phyloP scores from a whole-genome alignment of 2,113 vertebrate species.

The Eulemur macaco region DNA sequence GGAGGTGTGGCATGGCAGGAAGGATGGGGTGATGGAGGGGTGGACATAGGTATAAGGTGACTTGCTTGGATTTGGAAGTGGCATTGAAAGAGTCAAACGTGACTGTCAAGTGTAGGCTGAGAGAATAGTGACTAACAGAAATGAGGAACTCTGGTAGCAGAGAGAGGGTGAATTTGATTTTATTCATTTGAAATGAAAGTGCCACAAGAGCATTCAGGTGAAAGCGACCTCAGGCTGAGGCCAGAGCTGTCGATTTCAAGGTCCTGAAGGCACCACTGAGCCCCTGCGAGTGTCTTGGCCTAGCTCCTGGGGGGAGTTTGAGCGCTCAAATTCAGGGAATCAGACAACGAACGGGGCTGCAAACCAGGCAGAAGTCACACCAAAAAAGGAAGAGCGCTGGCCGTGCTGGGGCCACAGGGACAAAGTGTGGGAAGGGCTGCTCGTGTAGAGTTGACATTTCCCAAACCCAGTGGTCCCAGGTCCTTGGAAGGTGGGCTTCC shows the following conservation, averaged over 20 bases:
- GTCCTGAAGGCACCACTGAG: not conserved
- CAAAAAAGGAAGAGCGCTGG: not conserved
- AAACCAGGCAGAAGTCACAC: not conserved
- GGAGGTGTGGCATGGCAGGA: not conserved
- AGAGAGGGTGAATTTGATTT: not conserved
- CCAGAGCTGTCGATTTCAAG: not conserved
- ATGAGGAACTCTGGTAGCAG: not conserved
- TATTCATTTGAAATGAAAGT: not conserved
- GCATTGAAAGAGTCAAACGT: not conserved
- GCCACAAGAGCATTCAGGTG: not conserved
- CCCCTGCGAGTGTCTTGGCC: not conserved
- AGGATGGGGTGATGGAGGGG: too few relatives aligned
- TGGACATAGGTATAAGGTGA: not conserved
- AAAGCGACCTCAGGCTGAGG: not conserved
- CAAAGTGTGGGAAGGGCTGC: not conserved
- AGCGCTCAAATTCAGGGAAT: not conserved
- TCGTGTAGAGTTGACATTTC: not conserved
- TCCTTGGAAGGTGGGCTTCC: not conserved
- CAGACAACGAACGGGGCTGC: not conserved
- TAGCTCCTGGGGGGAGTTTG: not conserved
- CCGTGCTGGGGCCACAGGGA: not conserved
- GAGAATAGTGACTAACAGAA: not conserved
- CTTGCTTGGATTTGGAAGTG: not conserved
- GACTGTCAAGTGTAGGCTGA: not conserved
- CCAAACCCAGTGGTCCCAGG: not conserved